phyloP scores from a whole-genome alignment of 2,888 invertebrate genomes.

The Xestia ashworthii region DNA sequence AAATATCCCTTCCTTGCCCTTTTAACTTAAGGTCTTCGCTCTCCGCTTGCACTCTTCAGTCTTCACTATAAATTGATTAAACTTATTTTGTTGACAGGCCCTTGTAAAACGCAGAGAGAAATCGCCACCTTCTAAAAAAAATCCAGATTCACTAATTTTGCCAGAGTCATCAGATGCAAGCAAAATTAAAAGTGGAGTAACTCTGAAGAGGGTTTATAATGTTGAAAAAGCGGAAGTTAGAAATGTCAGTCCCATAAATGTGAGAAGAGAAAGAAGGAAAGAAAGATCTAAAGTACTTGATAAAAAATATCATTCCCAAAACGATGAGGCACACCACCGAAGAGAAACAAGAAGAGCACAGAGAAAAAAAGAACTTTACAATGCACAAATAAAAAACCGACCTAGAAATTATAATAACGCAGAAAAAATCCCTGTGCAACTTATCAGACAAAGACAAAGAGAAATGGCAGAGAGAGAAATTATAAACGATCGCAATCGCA shows the following conservation, averaged over 20 bases:
- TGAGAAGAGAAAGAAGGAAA: slow-evolving; percentile 32
- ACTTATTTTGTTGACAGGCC: slow-evolving; percentile 46
- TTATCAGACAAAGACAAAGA: slow-evolving; percentile 17
- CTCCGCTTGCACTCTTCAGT: not conserved
- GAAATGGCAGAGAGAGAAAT: slow-evolving; percentile 16
- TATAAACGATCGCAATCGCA: not conserved
- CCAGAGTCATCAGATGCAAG: not conserved
- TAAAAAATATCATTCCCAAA: slow-evolving; percentile 11
- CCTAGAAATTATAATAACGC: not conserved
- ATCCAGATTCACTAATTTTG: slow-evolving; percentile 9
- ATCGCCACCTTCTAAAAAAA: slow-evolving; percentile 10
- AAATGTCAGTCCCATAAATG: not conserved
- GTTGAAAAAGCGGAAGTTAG: slow-evolving; percentile 42
- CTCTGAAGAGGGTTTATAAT: slow-evolving; percentile 54
- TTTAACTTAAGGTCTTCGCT: not conserved
- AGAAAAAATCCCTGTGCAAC: not conserved
- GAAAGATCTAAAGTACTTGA: slow-evolving; percentile 21
- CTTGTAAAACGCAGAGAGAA: slow-evolving; percentile 17
- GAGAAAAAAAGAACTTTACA: slow-evolving; percentile 13
- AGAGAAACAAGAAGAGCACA: slow-evolving; percentile 17
- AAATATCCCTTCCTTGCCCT: not conserved
- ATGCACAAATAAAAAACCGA: not conserved
- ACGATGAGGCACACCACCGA: not conserved
- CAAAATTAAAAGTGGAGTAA: slow-evolving; percentile 42
- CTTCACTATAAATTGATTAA: slow-evolving; percentile 12